These are phyloP conservation scores for Gnathonemus echidnorhynchus DNA, from an alignment of 2,113 vertebrate species.

Conservation along the genomic window DNA sequence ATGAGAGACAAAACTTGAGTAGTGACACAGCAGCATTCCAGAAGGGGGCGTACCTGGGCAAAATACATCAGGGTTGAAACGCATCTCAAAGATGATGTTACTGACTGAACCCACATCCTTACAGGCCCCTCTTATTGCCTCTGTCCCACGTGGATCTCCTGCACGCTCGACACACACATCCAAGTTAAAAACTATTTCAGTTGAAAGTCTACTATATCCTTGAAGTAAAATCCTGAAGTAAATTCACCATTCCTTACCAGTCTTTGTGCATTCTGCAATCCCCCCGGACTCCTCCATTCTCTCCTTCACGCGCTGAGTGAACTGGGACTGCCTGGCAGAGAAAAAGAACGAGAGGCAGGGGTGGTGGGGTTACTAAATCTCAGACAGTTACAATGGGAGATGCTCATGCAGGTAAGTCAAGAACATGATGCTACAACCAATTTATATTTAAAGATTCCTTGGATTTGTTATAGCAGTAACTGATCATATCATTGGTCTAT, in stretches of 20 bases:
- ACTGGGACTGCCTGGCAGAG: conserved; percentile 54
- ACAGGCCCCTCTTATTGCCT: conserved; percentile 58
- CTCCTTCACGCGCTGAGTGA: conserved; percentile 52
- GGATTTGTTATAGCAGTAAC: neutral
- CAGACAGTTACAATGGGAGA: neutral
- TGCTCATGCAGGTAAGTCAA: neutral
- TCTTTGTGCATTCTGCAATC: conserved; percentile 54
- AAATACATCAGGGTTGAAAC: conserved; percentile 63
- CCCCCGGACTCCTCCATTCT: conserved; percentile 53
- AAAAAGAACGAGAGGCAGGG: neutral
- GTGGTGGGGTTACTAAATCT: neutral
- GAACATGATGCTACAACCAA: neutral
- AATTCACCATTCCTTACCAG: conserved; percentile 38
- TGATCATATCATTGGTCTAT: neutral
- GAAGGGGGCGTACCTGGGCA: conserved; percentile 51
- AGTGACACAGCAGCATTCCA: neutral
- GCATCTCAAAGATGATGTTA: conserved; percentile 71
- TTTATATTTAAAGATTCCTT: neutral
- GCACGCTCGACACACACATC: neutral
- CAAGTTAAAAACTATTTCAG: neutral
- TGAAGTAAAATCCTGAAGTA: neutral
- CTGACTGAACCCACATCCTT: conserved; percentile 64
- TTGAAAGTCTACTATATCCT: neutral
- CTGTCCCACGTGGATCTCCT: conserved; percentile 51
- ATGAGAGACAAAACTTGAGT: neutral